Evolutionary conservation across 2,888 invertebrate species (phyloP).

Genomic region (Cryptocheilus praepositus): DNA sequence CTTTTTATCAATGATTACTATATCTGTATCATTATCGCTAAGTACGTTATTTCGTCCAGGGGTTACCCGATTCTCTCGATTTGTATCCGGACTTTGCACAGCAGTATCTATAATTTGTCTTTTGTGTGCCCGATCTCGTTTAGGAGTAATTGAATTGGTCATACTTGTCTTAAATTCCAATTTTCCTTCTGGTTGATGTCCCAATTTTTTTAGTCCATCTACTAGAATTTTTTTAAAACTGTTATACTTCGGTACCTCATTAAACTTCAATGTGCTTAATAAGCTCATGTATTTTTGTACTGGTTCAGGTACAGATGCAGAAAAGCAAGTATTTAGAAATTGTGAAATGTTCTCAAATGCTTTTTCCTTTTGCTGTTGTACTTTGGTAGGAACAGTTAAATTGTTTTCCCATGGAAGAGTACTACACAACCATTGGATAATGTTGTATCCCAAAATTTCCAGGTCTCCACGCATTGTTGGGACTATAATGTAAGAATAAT

Average conservation of each 20-base stretch:
- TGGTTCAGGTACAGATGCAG: constrained; percentile 68
- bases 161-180: constrained; percentile 76
- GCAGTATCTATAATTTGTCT: constrained; percentile 1
- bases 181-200: constrained; percentile 78
- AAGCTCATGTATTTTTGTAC: constrained; percentile 79
- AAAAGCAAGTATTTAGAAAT: constrained; percentile 75
- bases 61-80: constrained; percentile 35
- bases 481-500: constrained; percentile 73
- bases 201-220: constrained; percentile 80
- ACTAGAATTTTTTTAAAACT: constrained; percentile 82
- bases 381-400: constrained; percentile 78
- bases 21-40: constrained; percentile 62
- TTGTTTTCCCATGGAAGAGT: constrained; percentile 89
- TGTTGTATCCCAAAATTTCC: constrained; percentile 95
- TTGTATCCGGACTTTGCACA: constrained; percentile 4
- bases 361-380: constrained; percentile 83
- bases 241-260: constrained; percentile 84
- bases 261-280: constrained; percentile 81
- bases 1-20: constrained; percentile 63
- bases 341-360: constrained; percentile 79
- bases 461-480: constrained; percentile 93
- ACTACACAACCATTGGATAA: constrained; percentile 93
- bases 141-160: not conserved
- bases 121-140: constrained; percentile 29
- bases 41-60: constrained; percentile 35